phyloP scores from a whole-genome alignment of 1,140 invertebrate species.

The Belonocnema kinseyi region DNA sequence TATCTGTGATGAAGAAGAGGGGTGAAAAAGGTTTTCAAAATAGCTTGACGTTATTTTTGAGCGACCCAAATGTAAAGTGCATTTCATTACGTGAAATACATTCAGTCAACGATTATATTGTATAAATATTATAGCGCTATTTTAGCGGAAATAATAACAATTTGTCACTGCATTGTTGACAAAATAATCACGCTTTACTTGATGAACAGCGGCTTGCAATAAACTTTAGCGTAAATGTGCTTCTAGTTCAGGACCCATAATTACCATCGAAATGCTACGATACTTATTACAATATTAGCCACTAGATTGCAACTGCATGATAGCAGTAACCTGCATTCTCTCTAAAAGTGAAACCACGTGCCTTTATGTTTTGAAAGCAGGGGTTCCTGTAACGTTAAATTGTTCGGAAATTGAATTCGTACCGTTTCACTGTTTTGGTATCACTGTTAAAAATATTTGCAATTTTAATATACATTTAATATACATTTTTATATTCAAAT shows the following conservation, averaged over 20 bases:
- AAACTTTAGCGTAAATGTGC: slow-evolving; percentile 6
- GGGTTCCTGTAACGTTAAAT: slow-evolving; percentile 19
- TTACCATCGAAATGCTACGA: slow-evolving; percentile 27
- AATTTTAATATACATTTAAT: too few species aligned
- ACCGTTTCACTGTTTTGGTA: background rate
- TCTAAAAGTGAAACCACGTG: background rate
- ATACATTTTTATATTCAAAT: too few species aligned
- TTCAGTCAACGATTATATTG: background rate
- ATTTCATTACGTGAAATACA: slow-evolving; percentile 1
- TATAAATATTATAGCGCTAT: background rate
- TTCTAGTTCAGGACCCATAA: background rate
- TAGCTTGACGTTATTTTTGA: too few species aligned
- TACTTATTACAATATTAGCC: slow-evolving; percentile 19
- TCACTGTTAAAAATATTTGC: too few species aligned
- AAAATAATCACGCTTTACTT: slow-evolving; percentile 1
- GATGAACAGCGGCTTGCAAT: background rate
- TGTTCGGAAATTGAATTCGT: slow-evolving; percentile 28
- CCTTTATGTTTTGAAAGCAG: slow-evolving; percentile 14
- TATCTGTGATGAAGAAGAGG: too few species aligned
- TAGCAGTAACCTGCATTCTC: slow-evolving; percentile 2
- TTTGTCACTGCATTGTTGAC: slow-evolving; percentile 4
- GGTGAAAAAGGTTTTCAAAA: too few species aligned
- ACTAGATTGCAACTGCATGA: slow-evolving; percentile 18
- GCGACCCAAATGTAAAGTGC: background rate
- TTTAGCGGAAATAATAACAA: background rate